A percentile compares a stretch with the other conserved stretches of the same genome.
These are phyloP conservation scores for Cistogaster globosa DNA, from an alignment of 2,888 invertebrate species.

Conservation along the genomic window DNA sequence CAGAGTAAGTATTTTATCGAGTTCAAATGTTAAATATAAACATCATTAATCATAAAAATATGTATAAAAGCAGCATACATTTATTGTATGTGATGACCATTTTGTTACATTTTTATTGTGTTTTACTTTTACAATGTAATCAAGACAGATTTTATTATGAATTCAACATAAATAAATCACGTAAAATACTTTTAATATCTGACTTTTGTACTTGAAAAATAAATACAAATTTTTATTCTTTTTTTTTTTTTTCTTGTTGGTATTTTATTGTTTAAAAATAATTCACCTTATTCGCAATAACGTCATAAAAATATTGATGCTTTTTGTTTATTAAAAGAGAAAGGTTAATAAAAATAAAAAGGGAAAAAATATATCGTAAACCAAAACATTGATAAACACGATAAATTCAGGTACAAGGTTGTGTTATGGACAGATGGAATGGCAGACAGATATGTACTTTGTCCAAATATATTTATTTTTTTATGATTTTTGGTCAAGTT, in stretches of 20 bases:
- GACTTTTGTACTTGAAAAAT: conserved; percentile 27
- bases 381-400: conserved; percentile 48
- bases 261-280: conserved; percentile 20
- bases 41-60: conserved; percentile 40
- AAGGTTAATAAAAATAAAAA: not conserved
- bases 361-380: not conserved
- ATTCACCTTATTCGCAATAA: conserved; percentile 3
- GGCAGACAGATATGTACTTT: not conserved
- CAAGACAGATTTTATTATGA: conserved; percentile 45
- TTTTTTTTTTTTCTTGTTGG: conserved; percentile 4
- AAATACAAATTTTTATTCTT: not conserved
- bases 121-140: conserved; percentile 21
- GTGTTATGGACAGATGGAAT: not conserved
- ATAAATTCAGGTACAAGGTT: not conserved
- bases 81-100: not conserved
- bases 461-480: conserved; percentile 4
- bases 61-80: not conserved
- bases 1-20: conserved; percentile 13
- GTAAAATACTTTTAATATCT: conserved; percentile 48
- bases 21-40: conserved; percentile 45
- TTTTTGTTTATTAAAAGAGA: conserved; percentile 6
- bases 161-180: conserved; percentile 53
- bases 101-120: not conserved
- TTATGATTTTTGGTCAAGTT: conserved; percentile 50
- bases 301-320: conserved; percentile 7